Evolutionary conservation across 2,113 vertebrate genomes (phyloP), one percentile per base, ranked within the genome.

Genomic region (Anarrhichthys ocellatus): DNA sequence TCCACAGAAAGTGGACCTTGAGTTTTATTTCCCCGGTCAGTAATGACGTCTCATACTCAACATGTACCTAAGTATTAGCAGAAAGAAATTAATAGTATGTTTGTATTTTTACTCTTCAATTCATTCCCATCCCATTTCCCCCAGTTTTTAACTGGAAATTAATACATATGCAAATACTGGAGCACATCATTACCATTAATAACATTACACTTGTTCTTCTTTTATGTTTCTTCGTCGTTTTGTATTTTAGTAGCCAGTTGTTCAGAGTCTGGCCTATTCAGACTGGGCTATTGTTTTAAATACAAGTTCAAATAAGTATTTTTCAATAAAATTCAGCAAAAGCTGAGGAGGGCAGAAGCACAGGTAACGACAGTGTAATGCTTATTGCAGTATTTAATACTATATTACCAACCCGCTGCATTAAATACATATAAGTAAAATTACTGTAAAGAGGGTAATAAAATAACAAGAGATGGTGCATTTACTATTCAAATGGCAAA

Each of bases 391-490:
- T n/a, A 9, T 68, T 69, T 42, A 59, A 54, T 52, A 52, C 9
- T 40, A 27, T 73, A 59, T 61, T 6, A 63, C 42, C 56, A 38
- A 14, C 9, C 24, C 20, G 36, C 50, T 54, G 34, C 62, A 77
- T 65, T 15, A 61, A 65, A 84, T 20, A 46, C 42, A 1, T 68
- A 4, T 1, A 32, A 38, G 10, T 46, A 9, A 71, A 80, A 75
- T 22, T 2, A 70, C 3, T 67, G 9, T 70, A 38, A 29, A 29
- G 73, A 76, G 58, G 2, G 38, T 42, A 59, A 62, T 15, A 29
- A 63, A 6, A 7, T 10, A 77, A 71, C 18, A 36, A 27, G 27
- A 67, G 46, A 61, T 14, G 24, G 24, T 64, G 52, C 52, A 56
- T 56, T 56, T 56, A 56, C n/a, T 13, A 56, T 14, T 54, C 2